Evolutionary conservation across 2,797 vertebrate species (phyloP).

Genomic region (Tachyglossus aculeatus): DNA sequence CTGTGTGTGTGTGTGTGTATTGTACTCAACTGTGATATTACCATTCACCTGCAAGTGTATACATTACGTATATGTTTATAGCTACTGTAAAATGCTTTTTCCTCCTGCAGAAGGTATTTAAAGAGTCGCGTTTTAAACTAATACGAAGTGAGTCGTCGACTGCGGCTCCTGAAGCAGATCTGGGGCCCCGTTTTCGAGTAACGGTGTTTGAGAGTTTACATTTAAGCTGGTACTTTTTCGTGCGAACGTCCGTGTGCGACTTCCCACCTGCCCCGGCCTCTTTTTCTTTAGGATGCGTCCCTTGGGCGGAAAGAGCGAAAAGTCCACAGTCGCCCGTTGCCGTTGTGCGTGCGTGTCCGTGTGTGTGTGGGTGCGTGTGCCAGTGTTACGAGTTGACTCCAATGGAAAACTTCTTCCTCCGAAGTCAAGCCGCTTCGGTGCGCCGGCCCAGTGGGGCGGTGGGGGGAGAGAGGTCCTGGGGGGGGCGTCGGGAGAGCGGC

Average conservation of each 20-base stretch:
- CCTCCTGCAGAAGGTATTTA: slow-evolving; percentile 64
- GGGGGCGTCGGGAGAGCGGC: too few relatives aligned
- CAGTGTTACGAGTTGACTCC: too few relatives aligned
- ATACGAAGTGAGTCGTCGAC: slow-evolving; percentile 65
- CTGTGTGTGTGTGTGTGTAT: slow-evolving; percentile 70
- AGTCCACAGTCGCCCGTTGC: too few relatives aligned
- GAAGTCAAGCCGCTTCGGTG: too few relatives aligned
- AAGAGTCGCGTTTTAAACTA: slow-evolving; percentile 70
- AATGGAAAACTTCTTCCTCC: too few relatives aligned
- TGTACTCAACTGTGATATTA: slow-evolving; percentile 66
- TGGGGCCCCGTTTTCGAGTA: slow-evolving; percentile 78
- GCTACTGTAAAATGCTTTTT: slow-evolving; percentile 72
- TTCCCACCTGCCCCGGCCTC: slow-evolving; percentile 67
- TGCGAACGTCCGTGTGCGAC: slow-evolving; percentile 72
- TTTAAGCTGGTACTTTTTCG: slow-evolving; percentile 80
- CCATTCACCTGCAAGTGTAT: slow-evolving; percentile 64
- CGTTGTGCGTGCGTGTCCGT: too few relatives aligned
- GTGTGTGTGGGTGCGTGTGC: too few relatives aligned
- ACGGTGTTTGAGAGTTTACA: slow-evolving; percentile 79
- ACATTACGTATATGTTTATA: slow-evolving; percentile 69
- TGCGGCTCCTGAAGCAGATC: slow-evolving; percentile 69
- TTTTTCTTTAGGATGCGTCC: background rate
- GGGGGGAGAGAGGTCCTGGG: too few relatives aligned
- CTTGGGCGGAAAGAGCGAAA: too few relatives aligned
- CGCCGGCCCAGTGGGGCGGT: too few relatives aligned